phyloP scores from a whole-genome alignment of 2,888 invertebrate genomes.

The Dioctria rufipes region DNA sequence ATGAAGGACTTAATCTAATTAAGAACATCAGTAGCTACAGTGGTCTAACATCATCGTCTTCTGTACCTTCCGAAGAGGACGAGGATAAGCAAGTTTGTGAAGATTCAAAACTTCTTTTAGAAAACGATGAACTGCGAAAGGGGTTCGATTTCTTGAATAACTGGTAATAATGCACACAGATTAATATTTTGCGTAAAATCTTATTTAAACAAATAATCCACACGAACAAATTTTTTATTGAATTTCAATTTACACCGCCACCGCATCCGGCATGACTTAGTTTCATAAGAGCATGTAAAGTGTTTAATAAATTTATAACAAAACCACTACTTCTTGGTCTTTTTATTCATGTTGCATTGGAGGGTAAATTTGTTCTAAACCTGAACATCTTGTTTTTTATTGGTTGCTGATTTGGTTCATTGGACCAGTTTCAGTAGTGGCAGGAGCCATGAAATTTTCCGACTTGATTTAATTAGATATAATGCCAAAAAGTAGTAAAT shows the following conservation, averaged over 20 bases:
- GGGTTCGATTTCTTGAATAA: constrained; percentile 67
- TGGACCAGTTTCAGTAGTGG: too few relatives aligned
- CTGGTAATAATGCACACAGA: constrained; percentile 61
- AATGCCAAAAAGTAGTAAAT: too few relatives aligned
- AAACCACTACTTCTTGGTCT: not conserved
- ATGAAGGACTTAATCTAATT: constrained; percentile 58
- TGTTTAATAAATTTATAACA: not conserved
- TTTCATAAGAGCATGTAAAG: not conserved
- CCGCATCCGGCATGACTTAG: not conserved
- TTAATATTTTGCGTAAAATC: not conserved
- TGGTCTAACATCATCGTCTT: constrained; percentile 61
- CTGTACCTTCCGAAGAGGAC: constrained; percentile 60
- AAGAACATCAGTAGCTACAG: constrained; percentile 60
- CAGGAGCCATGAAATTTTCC: too few relatives aligned
- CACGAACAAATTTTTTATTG: not conserved
- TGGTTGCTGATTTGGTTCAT: too few relatives aligned
- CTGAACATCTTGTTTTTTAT: too few relatives aligned
- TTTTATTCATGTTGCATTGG: too few relatives aligned
- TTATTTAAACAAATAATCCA: constrained; percentile 2
- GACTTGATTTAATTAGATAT: too few relatives aligned
- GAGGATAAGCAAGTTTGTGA: constrained; percentile 61
- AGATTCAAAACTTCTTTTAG: constrained; percentile 62
- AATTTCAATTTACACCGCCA: not conserved
- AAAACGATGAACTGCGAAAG: constrained; percentile 62
- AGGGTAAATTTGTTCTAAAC: too few relatives aligned